These are phyloP conservation scores for Agrilus biguttatus DNA, from an alignment of 2,888 invertebrate genomes.

Conservation along the genomic window DNA sequence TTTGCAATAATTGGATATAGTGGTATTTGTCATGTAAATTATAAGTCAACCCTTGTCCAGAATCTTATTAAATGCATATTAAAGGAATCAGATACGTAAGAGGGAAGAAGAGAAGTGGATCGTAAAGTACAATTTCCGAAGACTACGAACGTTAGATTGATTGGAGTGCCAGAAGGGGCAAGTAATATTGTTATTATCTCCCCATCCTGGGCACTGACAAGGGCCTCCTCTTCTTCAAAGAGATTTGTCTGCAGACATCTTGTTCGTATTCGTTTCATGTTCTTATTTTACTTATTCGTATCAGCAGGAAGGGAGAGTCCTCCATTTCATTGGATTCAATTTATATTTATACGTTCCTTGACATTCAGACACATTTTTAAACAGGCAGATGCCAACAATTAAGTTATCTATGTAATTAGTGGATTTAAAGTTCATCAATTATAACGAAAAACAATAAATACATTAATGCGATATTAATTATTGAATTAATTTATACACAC, in stretches of 20 bases:
- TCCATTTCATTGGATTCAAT: too few species aligned
- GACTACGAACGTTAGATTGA: conserved; percentile 23
- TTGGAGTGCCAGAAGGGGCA: conserved; percentile 25
- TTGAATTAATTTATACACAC: too few species aligned
- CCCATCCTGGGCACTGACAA: conserved; percentile 23
- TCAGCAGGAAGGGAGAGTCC: too few species aligned
- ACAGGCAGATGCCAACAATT: conserved; percentile 1
- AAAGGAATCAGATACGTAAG: not conserved
- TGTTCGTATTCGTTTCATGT: conserved; percentile 6
- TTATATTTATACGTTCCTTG: too few species aligned
- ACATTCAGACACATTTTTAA: not conserved
- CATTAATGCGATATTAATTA: too few species aligned
- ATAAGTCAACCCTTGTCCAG: not conserved
- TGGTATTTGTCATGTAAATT: too few species aligned
- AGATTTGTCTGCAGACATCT: conserved; percentile 17
- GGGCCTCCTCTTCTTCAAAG: conserved; percentile 21
- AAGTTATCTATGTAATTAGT: too few species aligned
- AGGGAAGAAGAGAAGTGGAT: conserved; percentile 9
- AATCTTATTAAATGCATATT: not conserved
- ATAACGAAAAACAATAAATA: too few species aligned
- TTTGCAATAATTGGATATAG: too few species aligned
- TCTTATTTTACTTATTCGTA: too few species aligned
- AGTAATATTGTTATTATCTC: conserved; percentile 25
- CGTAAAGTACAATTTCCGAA: conserved; percentile 10
- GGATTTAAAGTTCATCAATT: too few species aligned